phyloP scores from a whole-genome alignment of 1,140 invertebrate species.

The Neodiprion lecontei region DNA sequence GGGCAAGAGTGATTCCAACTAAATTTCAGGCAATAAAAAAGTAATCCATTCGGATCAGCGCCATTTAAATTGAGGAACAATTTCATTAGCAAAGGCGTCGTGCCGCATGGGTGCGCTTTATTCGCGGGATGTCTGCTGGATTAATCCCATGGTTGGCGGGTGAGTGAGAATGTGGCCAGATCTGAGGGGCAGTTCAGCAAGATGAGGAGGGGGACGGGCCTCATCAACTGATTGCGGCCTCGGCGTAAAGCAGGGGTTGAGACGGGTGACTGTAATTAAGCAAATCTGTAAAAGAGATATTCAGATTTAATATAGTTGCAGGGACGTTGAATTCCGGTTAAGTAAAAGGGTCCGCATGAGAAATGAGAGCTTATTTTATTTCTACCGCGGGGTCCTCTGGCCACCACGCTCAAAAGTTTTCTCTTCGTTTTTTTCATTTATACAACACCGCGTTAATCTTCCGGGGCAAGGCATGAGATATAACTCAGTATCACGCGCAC shows the following conservation, averaged over 20 bases:
- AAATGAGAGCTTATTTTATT: conserved; percentile 1
- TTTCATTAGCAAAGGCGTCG: conserved; percentile 35
- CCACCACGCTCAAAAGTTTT: not conserved
- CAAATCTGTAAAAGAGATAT: conserved; percentile 23
- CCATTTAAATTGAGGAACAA: conserved; percentile 41
- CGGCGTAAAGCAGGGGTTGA: conserved; percentile 6
- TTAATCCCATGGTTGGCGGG: conserved; percentile 24
- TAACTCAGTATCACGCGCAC: not conserved
- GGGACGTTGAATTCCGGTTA: not conserved
- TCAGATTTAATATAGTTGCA: not conserved
- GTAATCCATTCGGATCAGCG: conserved; percentile 4
- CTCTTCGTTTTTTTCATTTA: not conserved
- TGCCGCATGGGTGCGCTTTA: conserved; percentile 23
- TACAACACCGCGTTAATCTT: not conserved
- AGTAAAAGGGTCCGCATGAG: not conserved
- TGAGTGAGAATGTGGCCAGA: conserved; percentile 11
- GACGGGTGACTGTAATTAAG: conserved; percentile 25
- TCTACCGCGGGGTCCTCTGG: not conserved
- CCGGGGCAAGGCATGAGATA: not conserved
- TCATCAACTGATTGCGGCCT: conserved; percentile 38
- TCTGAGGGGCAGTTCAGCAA: conserved; percentile 9
- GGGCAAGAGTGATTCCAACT: not conserved
- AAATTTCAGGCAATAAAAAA: not conserved
- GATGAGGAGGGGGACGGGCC: conserved; percentile 16
- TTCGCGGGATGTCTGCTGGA: conserved; percentile 20